Evolutionary conservation across 2,888 invertebrate species (phyloP).

Genomic region (Archips crataeganus): DNA sequence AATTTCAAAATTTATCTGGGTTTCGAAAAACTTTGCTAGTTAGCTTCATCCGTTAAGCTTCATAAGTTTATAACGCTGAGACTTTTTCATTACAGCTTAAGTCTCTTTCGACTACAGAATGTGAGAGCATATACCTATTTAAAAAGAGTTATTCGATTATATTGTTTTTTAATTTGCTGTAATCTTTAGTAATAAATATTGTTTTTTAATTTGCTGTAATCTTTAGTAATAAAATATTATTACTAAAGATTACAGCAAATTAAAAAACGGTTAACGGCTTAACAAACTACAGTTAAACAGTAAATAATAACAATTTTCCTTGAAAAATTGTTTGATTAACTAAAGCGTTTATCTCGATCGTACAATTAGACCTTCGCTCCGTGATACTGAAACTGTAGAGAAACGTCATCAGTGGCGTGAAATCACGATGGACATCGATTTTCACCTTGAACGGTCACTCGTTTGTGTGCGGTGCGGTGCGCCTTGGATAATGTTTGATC

Average conservation of each 20-base stretch:
- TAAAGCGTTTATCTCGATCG: conserved; percentile 4
- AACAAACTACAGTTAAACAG: neutral
- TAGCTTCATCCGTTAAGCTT: conserved; percentile 17
- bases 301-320: neutral
- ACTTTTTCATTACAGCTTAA: neutral
- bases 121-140: neutral
- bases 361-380: conserved; percentile 26
- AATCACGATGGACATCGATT: conserved; percentile 72
- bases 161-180: neutral
- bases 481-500: conserved; percentile 58
- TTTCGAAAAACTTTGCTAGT: conserved; percentile 33
- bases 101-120: neutral
- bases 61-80: neutral
- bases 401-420: conserved; percentile 64
- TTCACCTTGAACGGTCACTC: conserved; percentile 73
- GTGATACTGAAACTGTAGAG: conserved; percentile 42
- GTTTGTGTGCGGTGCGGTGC: conserved; percentile 64
- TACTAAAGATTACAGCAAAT: neutral
- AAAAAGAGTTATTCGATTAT: neutral
- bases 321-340: neutral
- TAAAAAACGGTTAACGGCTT: neutral
- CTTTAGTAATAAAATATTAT: neutral
- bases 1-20: conserved; percentile 64
- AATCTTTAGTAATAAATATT: neutral
- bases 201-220: neutral